Conservation (phyloP, 2,113 vertebrate genomes). For the Ailurus styani region DNA sequence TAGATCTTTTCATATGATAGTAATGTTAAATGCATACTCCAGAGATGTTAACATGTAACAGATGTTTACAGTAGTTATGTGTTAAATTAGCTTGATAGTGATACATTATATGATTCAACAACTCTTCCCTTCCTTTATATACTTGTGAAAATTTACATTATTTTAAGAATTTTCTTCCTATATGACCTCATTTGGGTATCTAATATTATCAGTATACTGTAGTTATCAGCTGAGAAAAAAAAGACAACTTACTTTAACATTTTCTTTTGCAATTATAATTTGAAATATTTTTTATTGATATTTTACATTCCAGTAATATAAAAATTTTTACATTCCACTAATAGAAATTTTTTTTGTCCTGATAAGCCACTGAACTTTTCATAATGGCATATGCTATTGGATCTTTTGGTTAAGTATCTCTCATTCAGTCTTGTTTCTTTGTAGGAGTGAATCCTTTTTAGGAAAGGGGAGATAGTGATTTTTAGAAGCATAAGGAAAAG, state of each 20-base stretch:
- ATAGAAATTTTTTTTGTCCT: background rate
- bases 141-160: background rate
- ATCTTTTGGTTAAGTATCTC: background rate
- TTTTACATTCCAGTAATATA: background rate
- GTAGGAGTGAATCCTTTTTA: background rate
- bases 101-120: background rate
- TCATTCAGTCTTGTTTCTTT: background rate
- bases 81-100: background rate
- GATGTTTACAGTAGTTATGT: constrained; percentile 13
- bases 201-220: background rate
- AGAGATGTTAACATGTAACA: background rate
- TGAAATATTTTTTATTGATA: background rate
- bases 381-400: background rate
- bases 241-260: background rate
- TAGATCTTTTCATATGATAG: background rate
- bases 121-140: background rate
- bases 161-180: background rate
- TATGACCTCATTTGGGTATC: background rate
- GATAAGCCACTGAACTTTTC: background rate
- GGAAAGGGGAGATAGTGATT: background rate
- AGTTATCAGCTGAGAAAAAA: background rate
- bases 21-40: background rate
- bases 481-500: background rate
- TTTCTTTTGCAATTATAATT: background rate
- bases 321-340: background rate